Base-by-base conservation (phyloP, 2,888 invertebrate genomes). In the Disparrhopalites patrizii region DNA sequence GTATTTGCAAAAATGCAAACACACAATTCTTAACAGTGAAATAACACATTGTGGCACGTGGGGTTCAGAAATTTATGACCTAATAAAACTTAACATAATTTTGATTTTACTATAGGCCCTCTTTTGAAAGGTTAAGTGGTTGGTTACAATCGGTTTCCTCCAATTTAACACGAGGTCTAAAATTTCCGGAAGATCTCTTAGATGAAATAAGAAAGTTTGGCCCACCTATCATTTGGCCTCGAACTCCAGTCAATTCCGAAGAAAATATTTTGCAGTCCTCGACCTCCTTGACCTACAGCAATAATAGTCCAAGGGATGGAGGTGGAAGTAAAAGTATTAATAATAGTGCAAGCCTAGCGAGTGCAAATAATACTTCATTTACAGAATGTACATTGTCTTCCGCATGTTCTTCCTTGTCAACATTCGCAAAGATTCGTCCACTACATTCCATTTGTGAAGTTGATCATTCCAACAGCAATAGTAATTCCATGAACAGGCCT, bases 91-190 rank as follows among this genome's bases (percentile, higher is more conserved):
- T 56, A 64, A 20, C 20, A 52, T 28, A 23, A n/a, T 33, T 51
- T 20, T 61, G 31, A 20, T 61, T 15, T 28, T 25, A 27, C 61
- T 62, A 8, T 36, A 90, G 93, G 76, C 94, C 94, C 0, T 88
- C 92, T 0, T 94, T 94, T 80, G 93, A 93, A 77, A 87, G 90
- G 36, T 85, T 93, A 78, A 89, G 91, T 80, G 86, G 88, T n/a
- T 93, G 94, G 93, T 81, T 93, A 61, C 89, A 91, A 78, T 87
- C 87, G 31, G 80, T 93, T 55, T 86, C 87, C 27, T 86, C 87
- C 83, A 87, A 89, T 76, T 80, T 89, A 65, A 84, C 86, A 0
- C 83, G 84, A 15, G 84, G 86, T 1, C 84, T 83, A 67, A 81
- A 86, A 0, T 77, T 86, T 60, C 87, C 89, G 1, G 80, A 83